phyloP scores from a whole-genome alignment of 2,113 vertebrate species.

The Romanogobio albipinnatus region DNA sequence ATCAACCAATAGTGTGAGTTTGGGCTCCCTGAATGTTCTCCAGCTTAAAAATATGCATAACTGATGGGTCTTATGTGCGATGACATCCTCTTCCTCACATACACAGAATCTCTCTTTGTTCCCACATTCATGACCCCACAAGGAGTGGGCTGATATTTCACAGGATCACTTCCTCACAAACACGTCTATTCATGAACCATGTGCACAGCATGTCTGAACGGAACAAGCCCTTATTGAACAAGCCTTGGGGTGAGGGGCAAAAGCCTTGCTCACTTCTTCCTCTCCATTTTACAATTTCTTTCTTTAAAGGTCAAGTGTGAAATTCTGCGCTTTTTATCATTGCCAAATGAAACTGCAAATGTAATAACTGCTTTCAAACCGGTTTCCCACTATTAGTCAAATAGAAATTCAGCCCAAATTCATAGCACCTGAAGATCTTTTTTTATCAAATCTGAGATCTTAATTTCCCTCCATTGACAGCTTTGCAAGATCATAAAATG shows the following conservation, averaged over 20 bases:
- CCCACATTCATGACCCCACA: slow-evolving; percentile 65
- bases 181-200: slow-evolving; percentile 76
- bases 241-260: slow-evolving; percentile 73
- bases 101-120: slow-evolving; percentile 81
- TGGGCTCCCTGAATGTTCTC: slow-evolving; percentile 15
- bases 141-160: slow-evolving; percentile 57
- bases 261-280: slow-evolving; percentile 75
- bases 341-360: neutral
- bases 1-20: slow-evolving; percentile 5
- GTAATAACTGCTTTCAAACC: neutral
- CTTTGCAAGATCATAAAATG: too few species aligned
- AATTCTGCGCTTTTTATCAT: neutral
- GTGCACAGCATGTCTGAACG: slow-evolving; percentile 55
- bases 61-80: slow-evolving; percentile 70
- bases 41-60: slow-evolving; percentile 65
- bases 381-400: neutral
- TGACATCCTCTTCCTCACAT: slow-evolving; percentile 77
- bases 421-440: neutral
- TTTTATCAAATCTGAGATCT: too few species aligned
- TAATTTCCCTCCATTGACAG: too few species aligned
- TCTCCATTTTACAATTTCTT: slow-evolving; percentile 54
- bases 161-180: slow-evolving; percentile 81
- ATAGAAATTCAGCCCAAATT: neutral
- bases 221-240: slow-evolving; percentile 80
- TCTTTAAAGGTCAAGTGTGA: slow-evolving; percentile 1